Evolutionary conservation across 2,797 vertebrate species (phyloP).

Genomic region (Cryptoprocta ferox): DNA sequence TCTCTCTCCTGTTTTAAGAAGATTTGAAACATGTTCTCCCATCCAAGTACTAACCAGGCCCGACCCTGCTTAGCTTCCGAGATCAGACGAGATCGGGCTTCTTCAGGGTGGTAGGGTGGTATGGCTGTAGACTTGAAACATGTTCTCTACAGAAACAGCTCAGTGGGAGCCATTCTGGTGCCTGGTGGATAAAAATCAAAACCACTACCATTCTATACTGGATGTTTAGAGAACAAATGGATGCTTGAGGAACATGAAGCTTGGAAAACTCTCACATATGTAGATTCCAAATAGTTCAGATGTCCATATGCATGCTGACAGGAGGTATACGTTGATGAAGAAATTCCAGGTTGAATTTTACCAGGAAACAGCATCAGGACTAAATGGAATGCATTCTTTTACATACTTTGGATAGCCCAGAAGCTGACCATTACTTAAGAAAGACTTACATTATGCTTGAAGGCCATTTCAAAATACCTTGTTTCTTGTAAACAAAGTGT

Average conservation of each 20-base stretch:
- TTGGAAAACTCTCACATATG: not conserved
- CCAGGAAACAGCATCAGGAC: not conserved
- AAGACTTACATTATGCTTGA: not conserved
- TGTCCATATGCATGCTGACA: not conserved
- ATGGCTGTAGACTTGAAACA: not conserved
- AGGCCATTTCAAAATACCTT: constrained; percentile 14
- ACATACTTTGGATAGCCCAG: not conserved
- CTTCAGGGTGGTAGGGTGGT: too few species aligned
- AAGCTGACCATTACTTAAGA: not conserved
- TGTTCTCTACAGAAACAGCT: not conserved
- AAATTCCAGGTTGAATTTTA: not conserved
- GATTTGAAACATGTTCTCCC: not conserved
- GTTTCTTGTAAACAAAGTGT: not conserved
- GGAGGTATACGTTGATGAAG: not conserved
- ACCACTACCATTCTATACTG: not conserved
- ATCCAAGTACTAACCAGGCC: too few species aligned
- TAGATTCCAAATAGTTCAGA: not conserved
- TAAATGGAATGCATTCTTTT: not conserved
- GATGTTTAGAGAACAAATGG: not conserved
- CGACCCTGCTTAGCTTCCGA: too few species aligned
- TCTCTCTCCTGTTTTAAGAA: constrained; percentile 31
- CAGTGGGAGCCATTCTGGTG: not conserved
- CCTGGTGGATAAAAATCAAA: not conserved
- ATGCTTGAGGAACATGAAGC: not conserved
- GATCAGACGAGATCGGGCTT: too few species aligned